Percentiles rank a stretch among this genome's conserved stretches.
Evolutionary conservation across 2,113 vertebrate genomes (phyloP).

Genomic region (Cololabis saira): DNA sequence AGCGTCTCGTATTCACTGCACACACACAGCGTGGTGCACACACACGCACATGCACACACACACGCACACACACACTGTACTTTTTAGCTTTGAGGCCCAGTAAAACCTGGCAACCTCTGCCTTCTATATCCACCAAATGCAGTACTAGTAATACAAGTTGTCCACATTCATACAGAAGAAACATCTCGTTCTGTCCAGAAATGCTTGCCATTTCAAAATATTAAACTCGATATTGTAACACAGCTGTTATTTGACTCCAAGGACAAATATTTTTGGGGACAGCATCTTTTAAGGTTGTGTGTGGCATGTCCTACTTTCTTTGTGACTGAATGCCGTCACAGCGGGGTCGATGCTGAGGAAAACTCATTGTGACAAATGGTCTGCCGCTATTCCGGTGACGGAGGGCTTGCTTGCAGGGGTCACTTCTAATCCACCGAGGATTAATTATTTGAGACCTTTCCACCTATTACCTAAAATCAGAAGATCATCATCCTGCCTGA

Average conservation of each 20-base stretch:
- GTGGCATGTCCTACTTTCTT: slow-evolving; percentile 35
- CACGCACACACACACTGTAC: no score
- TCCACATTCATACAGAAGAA: no score
- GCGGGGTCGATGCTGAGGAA: slow-evolving; percentile 41
- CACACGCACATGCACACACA: no score
- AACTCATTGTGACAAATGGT: slow-evolving; percentile 63
- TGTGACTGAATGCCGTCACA: slow-evolving; percentile 37
- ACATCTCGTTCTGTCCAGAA: background rate
- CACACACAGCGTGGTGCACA: background rate
- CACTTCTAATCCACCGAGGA: slow-evolving; percentile 44
- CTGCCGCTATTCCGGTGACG: slow-evolving; percentile 56
- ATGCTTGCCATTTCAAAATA: background rate
- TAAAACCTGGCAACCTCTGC: background rate
- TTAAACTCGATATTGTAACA: background rate
- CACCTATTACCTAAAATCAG: slow-evolving; percentile 32
- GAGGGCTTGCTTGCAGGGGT: slow-evolving; percentile 9
- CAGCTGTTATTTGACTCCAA: slow-evolving; percentile 10
- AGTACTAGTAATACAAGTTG: background rate
- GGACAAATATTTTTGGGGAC: slow-evolving; percentile 22
- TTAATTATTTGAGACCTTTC: slow-evolving; percentile 32
- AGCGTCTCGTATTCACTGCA: no score
- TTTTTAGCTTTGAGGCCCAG: no score
- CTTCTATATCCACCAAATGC: background rate
- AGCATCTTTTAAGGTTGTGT: slow-evolving; percentile 28
- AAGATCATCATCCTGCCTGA: slow-evolving; percentile 4